phyloP scores from a whole-genome alignment of 2,888 invertebrate species.

The Drosophila monieri region DNA sequence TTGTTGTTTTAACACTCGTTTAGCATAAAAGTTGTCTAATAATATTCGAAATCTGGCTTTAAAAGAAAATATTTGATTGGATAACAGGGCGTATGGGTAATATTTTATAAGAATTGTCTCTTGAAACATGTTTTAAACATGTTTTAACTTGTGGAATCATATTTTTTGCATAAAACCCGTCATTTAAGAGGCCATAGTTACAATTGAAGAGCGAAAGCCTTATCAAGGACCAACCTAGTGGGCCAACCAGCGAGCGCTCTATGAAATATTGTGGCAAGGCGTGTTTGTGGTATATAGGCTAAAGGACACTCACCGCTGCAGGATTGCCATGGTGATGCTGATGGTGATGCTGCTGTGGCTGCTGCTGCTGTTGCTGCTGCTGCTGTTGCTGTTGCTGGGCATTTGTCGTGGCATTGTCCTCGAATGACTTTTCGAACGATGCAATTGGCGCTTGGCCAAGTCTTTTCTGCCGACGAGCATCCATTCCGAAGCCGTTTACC shows the following conservation, averaged over 20 bases:
- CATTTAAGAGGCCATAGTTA: not conserved
- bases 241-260: not conserved
- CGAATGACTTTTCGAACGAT: slow-evolving; percentile 90
- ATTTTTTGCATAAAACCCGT: no score
- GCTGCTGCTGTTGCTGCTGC: slow-evolving; percentile 37
- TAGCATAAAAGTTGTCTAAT: no score
- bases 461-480: slow-evolving; percentile 87
- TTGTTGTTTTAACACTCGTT: no score
- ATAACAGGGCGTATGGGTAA: no score
- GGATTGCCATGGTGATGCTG: slow-evolving; percentile 18
- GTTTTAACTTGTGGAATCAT: not conserved
- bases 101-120: no score
- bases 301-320: slow-evolving; percentile 53
- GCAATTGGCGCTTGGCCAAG: slow-evolving; percentile 97
- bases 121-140: no score
- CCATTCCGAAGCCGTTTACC: slow-evolving; percentile 63
- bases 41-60: no score
- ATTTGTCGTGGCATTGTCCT: slow-evolving; percentile 77
- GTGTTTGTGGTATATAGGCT: slow-evolving; percentile 28
- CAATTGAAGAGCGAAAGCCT: not conserved
- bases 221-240: not conserved
- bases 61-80: no score
- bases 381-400: slow-evolving; percentile 38
- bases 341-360: slow-evolving; percentile 20
- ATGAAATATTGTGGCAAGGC: slow-evolving; percentile 1